phyloP scores from a whole-genome alignment of 2,888 invertebrate species.

The Aethes cnicana region DNA sequence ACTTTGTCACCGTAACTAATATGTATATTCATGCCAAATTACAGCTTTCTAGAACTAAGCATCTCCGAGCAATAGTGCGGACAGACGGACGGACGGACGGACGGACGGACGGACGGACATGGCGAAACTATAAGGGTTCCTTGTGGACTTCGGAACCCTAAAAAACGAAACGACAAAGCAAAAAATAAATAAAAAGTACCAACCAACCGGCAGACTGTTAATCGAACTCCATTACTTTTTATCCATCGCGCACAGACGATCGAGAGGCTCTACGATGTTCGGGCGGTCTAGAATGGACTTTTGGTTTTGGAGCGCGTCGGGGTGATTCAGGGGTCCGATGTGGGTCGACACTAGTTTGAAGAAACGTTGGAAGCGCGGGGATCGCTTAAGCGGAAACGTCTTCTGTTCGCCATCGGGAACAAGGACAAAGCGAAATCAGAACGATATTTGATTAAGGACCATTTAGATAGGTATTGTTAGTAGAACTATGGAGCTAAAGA shows the following conservation, averaged over 20 bases:
- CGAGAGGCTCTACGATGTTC: conserved; percentile 10
- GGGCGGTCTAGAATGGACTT: conserved; percentile 8
- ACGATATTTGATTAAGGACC: no score
- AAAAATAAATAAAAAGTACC: conserved; percentile 26
- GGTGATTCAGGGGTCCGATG: neutral
- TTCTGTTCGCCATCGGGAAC: conserved; percentile 5
- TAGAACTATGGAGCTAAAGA: no score
- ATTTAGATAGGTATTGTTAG: neutral
- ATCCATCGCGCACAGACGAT: conserved; percentile 1
- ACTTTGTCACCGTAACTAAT: no score
- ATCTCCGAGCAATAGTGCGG: no score
- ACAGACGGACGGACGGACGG: no score
- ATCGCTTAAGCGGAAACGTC: conserved; percentile 1
- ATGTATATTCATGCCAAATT: no score
- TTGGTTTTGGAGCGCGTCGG: neutral
- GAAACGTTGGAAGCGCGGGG: conserved; percentile 6
- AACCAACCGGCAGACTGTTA: neutral
- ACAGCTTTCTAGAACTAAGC: no score
- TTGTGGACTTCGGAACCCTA: neutral
- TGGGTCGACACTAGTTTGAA: conserved; percentile 11
- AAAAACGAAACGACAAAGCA: neutral
- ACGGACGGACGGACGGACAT: no score
- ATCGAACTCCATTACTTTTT: neutral
- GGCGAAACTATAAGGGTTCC: no score
- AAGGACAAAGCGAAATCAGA: neutral